A percentile compares a stretch with the other conserved stretches of the same genome.
phyloP scores from a whole-genome alignment of 1,140 invertebrate genomes.

The Neodiprion fabricii region DNA sequence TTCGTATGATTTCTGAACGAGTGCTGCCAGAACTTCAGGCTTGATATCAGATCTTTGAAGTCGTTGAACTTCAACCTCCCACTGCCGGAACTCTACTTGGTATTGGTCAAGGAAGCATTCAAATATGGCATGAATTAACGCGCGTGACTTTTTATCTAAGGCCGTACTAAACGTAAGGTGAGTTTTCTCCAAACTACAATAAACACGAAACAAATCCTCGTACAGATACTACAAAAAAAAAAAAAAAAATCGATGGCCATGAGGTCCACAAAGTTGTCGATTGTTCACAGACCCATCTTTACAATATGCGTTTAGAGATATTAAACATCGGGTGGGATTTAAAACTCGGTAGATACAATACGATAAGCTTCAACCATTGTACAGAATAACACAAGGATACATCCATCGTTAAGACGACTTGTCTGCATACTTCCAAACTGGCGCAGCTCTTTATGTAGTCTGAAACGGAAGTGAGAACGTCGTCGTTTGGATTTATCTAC shows the following conservation, averaged over 20 bases:
- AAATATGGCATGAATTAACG: not conserved
- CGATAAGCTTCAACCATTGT: slow-evolving; percentile 19
- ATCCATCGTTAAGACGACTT: slow-evolving; percentile 88
- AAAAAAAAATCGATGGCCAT: no score
- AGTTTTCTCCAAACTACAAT: not conserved
- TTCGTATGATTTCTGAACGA: slow-evolving; percentile 91
- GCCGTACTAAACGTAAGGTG: no score
- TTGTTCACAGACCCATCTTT: no score
- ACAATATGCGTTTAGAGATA: no score
- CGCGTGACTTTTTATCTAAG: no score
- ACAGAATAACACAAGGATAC: slow-evolving; percentile 65
- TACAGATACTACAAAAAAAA: no score
- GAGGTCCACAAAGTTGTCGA: no score
- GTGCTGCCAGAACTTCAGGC: slow-evolving; percentile 89
- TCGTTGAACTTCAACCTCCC: slow-evolving; percentile 85
- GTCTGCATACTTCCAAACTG: slow-evolving; percentile 88
- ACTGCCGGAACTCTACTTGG: slow-evolving; percentile 73
- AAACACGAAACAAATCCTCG: no score
- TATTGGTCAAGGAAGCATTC: not conserved
- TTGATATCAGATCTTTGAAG: slow-evolving; percentile 93
- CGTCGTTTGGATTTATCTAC: slow-evolving; percentile 8
- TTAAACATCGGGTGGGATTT: not conserved
- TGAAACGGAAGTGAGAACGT: slow-evolving; percentile 48
- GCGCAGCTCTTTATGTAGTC: slow-evolving; percentile 95
- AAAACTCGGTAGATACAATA: slow-evolving; percentile 1